Evolutionary conservation across 2,888 invertebrate genomes (phyloP).

Genomic region (Lymantria monacha): DNA sequence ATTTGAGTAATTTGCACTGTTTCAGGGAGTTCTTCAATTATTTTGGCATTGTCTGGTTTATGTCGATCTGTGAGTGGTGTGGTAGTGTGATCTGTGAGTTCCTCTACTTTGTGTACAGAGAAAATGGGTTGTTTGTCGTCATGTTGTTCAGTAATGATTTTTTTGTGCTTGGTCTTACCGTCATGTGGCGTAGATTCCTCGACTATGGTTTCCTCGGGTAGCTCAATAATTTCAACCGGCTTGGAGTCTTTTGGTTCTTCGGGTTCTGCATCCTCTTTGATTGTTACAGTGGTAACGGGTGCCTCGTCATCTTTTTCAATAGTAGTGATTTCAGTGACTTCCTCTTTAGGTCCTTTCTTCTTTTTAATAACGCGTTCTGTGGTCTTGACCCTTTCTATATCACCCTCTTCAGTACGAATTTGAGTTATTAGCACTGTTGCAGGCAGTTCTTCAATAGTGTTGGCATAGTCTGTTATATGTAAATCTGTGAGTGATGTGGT

Average conservation of each 20-base stretch:
- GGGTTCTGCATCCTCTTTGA: slow-evolving; percentile 17
- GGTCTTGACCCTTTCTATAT: not conserved
- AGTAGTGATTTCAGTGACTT: slow-evolving; percentile 47
- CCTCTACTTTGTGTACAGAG: slow-evolving; percentile 35
- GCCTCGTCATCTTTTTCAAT: slow-evolving; percentile 59
- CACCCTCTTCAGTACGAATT: not conserved
- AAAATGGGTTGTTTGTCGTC: slow-evolving; percentile 39
- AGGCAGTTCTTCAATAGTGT: not conserved
- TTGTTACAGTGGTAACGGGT: slow-evolving; percentile 5
- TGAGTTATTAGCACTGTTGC: not conserved
- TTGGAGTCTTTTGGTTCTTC: slow-evolving; percentile 11
- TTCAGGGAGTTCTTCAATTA: slow-evolving; percentile 48
- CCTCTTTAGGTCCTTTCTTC: slow-evolving; percentile 8
- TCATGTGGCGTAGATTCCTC: slow-evolving; percentile 47
- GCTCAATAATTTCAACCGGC: slow-evolving; percentile 23
- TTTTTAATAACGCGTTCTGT: not conserved
- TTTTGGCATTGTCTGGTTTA: slow-evolving; percentile 32
- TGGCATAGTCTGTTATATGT: not conserved
- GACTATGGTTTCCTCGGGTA: slow-evolving; percentile 40
- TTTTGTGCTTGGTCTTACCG: slow-evolving; percentile 44
- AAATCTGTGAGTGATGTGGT: not conserved
- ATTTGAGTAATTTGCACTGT: slow-evolving; percentile 59
- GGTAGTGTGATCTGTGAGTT: slow-evolving; percentile 34
- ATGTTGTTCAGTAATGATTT: slow-evolving; percentile 32
- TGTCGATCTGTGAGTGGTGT: slow-evolving; percentile 19